Conservation (phyloP, 2,113 vertebrate genomes). For the Mionectes macconnelli region DNA sequence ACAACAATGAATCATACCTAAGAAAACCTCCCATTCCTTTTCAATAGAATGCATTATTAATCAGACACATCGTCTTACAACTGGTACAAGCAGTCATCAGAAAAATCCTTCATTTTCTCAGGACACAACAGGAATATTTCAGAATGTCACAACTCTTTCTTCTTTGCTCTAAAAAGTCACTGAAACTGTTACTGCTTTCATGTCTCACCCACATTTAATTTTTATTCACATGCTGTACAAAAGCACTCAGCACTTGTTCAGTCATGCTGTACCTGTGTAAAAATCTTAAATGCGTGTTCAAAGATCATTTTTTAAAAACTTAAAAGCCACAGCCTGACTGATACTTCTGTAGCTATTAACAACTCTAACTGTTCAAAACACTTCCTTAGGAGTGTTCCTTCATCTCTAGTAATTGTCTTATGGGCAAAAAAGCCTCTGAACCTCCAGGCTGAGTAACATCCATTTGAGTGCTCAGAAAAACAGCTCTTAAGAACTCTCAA, state of each 20-base stretch:
- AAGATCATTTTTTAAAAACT: background rate
- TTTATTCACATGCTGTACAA: background rate
- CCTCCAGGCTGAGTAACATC: background rate
- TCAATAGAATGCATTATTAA: constrained; percentile 37
- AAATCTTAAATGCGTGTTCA: background rate
- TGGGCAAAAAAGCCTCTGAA: background rate
- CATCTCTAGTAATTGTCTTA: background rate
- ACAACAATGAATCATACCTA: constrained; percentile 43
- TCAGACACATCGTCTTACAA: constrained; percentile 24
- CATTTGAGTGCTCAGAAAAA: constrained; percentile 29
- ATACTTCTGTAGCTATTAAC: constrained; percentile 19
- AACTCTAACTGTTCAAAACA: background rate
- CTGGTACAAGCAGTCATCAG: background rate
- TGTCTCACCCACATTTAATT: background rate
- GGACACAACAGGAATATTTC: background rate
- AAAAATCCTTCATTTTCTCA: background rate
- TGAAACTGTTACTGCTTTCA: background rate
- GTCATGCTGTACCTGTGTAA: background rate
- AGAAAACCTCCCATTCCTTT: constrained; percentile 19
- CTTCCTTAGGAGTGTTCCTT: constrained; percentile 6
- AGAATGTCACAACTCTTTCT: background rate
- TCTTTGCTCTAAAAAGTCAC: background rate
- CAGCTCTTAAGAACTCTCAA: constrained; percentile 38
- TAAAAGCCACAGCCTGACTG: constrained; percentile 19
- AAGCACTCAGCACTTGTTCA: background rate